phyloP scores from a whole-genome alignment of 2,113 vertebrate species.

The Polyodon spathula region DNA sequence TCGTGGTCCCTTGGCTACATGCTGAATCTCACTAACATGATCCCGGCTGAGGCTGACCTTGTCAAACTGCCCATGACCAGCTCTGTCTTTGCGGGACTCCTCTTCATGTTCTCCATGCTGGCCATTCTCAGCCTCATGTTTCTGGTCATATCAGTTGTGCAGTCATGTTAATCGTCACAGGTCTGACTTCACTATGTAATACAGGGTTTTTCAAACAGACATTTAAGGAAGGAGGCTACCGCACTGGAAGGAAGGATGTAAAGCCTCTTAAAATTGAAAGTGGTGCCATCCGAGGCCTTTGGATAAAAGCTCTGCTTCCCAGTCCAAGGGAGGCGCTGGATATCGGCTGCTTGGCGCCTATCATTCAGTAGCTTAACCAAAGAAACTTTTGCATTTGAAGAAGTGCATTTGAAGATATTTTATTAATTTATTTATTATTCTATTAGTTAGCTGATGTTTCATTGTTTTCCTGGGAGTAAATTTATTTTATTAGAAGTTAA shows the following conservation, averaged over 20 bases:
- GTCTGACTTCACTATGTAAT: constrained; percentile 9
- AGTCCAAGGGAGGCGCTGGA: background rate
- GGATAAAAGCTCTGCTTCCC: background rate
- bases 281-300: background rate
- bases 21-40: constrained; percentile 87
- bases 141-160: constrained; percentile 49
- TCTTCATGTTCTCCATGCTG: constrained; percentile 65
- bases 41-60: constrained; percentile 71
- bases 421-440: background rate
- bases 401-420: background rate
- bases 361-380: too few species aligned
- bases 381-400: background rate
- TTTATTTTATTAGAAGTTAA: too few species aligned
- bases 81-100: constrained; percentile 61
- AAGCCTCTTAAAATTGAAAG: background rate
- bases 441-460: background rate
- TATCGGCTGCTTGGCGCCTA: too few species aligned
- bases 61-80: constrained; percentile 61
- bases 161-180: constrained; percentile 47
- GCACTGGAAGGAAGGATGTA: background rate
- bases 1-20: constrained; percentile 92
- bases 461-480: too few species aligned
- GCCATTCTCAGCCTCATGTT: constrained; percentile 60
- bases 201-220: background rate
- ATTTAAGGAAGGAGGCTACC: background rate